phyloP scores from a whole-genome alignment of 2,888 invertebrate genomes.

The Eubasilissa splendida region DNA sequence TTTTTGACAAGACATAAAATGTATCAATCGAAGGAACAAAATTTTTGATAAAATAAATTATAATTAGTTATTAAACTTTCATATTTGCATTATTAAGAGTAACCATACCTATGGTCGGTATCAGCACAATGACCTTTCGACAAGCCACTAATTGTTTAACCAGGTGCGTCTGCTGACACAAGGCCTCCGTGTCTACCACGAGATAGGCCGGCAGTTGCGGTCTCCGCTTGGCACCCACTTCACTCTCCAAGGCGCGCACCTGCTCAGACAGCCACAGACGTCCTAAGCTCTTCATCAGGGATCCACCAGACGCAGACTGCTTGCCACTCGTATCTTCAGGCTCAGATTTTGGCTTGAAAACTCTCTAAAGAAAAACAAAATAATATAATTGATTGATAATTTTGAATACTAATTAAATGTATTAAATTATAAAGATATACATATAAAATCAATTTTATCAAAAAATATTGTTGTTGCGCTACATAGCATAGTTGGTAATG shows the following conservation, averaged over 20 bases:
- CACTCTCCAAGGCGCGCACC: constrained; percentile 87
- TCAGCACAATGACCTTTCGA: constrained; percentile 88
- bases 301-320: neutral
- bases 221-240: constrained; percentile 70
- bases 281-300: constrained; percentile 87
- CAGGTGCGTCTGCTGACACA: constrained; percentile 83
- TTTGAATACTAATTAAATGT: too few species aligned
- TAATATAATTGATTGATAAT: too few species aligned
- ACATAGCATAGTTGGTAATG: too few species aligned
- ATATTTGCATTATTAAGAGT: neutral
- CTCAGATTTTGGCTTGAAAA: constrained; percentile 20
- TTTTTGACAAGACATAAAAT: too few species aligned
- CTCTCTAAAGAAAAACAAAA: constrained; percentile 20
- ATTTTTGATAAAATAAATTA: too few species aligned
- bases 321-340: neutral
- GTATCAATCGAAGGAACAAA: too few species aligned
- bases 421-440: too few species aligned
- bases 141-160: constrained; percentile 88
- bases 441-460: too few species aligned
- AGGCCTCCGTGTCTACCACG: constrained; percentile 88
- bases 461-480: too few species aligned
- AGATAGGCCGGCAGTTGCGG: constrained; percentile 85
- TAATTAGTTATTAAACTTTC: too few species aligned
- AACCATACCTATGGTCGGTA: constrained; percentile 87
- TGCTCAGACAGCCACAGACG: constrained; percentile 91